These are phyloP conservation scores for Prenolepis imparis DNA, from an alignment of 2,888 invertebrate species.

Conservation along the genomic window DNA sequence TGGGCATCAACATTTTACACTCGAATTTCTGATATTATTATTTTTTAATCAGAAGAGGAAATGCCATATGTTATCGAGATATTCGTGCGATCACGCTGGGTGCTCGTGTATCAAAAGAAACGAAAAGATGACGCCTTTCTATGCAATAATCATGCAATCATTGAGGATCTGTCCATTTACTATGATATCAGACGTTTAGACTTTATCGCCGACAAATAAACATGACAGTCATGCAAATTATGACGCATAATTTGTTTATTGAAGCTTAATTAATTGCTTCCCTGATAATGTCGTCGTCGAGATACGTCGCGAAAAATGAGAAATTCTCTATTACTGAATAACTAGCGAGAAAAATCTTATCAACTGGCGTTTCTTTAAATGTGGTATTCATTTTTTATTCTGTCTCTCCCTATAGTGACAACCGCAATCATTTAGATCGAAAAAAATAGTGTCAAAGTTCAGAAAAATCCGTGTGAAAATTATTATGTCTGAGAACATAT, in stretches of 20 bases:
- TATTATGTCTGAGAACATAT: too few species aligned
- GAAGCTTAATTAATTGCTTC: constrained; percentile 42
- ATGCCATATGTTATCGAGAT: not conserved
- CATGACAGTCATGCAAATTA: not conserved
- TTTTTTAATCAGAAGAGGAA: too few species aligned
- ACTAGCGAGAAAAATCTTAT: not conserved
- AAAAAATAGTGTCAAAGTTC: too few species aligned
- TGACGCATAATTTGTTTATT: constrained; percentile 48
- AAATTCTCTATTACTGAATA: constrained; percentile 5
- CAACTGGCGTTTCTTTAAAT: not conserved
- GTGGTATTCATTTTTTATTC: not conserved
- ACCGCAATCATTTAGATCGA: not conserved
- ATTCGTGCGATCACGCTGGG: constrained; percentile 54
- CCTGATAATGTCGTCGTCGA: constrained; percentile 35
- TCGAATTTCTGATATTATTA: not conserved
- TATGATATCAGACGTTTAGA: constrained; percentile 32
- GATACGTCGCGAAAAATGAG: not conserved
- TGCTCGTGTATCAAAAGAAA: constrained; percentile 42
- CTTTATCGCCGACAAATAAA: constrained; percentile 12
- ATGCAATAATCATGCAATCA: constrained; percentile 51
- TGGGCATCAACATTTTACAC: too few species aligned
- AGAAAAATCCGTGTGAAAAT: too few species aligned
- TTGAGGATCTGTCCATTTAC: constrained; percentile 19
- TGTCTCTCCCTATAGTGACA: not conserved
- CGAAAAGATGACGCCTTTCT: constrained; percentile 48